Evolutionary conservation across 2,888 invertebrate species (phyloP), one percentile per base, ranked within the genome.

Genomic region (Zygaena filipendulae): DNA sequence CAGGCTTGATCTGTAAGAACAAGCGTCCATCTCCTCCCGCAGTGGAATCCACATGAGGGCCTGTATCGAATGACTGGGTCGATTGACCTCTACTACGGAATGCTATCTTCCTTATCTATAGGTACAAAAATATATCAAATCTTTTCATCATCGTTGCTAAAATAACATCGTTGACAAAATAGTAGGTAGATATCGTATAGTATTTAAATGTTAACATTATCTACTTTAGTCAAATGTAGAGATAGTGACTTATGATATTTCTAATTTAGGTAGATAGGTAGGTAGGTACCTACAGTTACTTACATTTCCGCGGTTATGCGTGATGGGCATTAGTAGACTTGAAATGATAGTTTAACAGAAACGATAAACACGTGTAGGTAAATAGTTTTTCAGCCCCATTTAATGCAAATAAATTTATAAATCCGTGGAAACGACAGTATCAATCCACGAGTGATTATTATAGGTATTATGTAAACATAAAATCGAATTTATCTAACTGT

Each of bases 31-130:
- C 80, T 16, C 75, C 77, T 18, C 57, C 58, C 10, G 63, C 62
- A 5, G 56, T 57, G 13, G 55, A 29, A 8, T 70, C 71, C 12
- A 45, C 48, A 26, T 55, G 50, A 18, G 59, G 53, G 25, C 60
- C 56, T 25, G 59, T 59, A 49, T 81, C 81, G 21, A 79, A 59
- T 10, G 80, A 79, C 26, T 74, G 75, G 13, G 77, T 80, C 14
- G 81, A 77, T 32, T 77, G 70, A 22, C 80, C 81, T 39, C 82
- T 67, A 12, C 71, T 52, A 13, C 74, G 72, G 52, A 77, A 81
- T 30, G 69, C 68, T 34, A 63, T 57, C 49, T 77, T 79, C 45
- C 80, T 68, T 45, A 77, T 61, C 74, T 81, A 39, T 14, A 50
- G 34, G 29, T 38, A 42, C 45, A 32, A 29, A 27, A 22, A 30